Evolutionary conservation across 2,888 invertebrate genomes (phyloP), one percentile per base, ranked within the genome.

Genomic region (Therioaphis trifolii): DNA sequence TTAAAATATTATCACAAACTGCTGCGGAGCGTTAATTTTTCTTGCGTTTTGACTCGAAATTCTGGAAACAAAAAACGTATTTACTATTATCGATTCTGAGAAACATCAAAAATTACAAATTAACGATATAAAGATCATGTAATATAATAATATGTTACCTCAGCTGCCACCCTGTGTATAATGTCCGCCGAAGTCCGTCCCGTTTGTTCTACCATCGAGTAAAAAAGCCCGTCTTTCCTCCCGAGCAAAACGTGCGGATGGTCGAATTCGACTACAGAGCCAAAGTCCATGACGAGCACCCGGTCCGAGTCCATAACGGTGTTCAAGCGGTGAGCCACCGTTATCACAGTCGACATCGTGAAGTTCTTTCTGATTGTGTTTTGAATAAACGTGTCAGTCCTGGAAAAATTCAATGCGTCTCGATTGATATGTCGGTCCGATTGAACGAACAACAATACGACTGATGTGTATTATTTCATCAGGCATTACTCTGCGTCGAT

Each of bases 281-380:
- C 92, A 29, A 90, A 89, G 86, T 92, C 91, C 87, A 92, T 89
- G 4, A 92, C 92, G 86, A 92, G 87, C 29, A 94, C 92, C 89
- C 93, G 92, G 89, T 95, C 94, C 0, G 94, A 94, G 89, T 96
- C 95, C 93, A 96, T 95, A 78, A 96, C 94, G 0, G 96, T 96
- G 87, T 96, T 93, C 15, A 96, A 91, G 55, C 96, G 91, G 89
- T 96, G 96, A 29, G 96, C 96, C 72, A 96, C 94, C 0, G 95
- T 96, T 71, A 96, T 90, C 35, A 96, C 95, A 0, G 95, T 95
- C 88, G 95, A 95, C 55, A 92, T 90, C 0, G 90, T 91, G 88
- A 95, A 95, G 88, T 94, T 94, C 72, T 90, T 90, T 85, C 94
- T 90, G 85, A 96, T 95, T 0, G 95, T 94, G 43, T 90, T 90